Evolutionary conservation across 2,888 invertebrate genomes (phyloP).

Genomic region (Druceiella hillmani): DNA sequence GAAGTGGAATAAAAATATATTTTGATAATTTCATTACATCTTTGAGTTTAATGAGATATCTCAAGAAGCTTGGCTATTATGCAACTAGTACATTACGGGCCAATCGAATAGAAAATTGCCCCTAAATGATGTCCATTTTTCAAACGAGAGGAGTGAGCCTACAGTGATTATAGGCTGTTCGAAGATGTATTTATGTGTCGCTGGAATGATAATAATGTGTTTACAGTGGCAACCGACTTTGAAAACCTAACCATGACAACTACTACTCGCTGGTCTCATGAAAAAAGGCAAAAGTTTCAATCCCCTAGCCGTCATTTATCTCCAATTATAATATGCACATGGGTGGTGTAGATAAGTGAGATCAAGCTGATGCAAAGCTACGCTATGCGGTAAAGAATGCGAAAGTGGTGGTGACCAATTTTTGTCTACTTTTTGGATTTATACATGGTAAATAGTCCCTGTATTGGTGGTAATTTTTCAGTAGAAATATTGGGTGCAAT

Average conservation of each 20-base stretch:
- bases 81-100: slow-evolving; percentile 14
- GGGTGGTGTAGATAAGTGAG: slow-evolving; percentile 15
- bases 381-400: too few relatives aligned
- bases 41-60: slow-evolving; percentile 14
- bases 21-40: slow-evolving; percentile 17
- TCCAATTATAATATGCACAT: slow-evolving; percentile 16
- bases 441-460: slow-evolving; percentile 14
- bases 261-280: slow-evolving; percentile 10
- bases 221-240: slow-evolving; percentile 17
- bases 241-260: too few relatives aligned
- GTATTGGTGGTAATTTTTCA: slow-evolving; percentile 15
- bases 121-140: slow-evolving; percentile 18
- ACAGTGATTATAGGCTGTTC: slow-evolving; percentile 14
- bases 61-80: slow-evolving; percentile 14
- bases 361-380: slow-evolving; percentile 13
- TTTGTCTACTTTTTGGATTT: slow-evolving; percentile 13
- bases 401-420: slow-evolving; percentile 13
- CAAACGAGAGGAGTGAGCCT: slow-evolving; percentile 14
- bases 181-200: slow-evolving; percentile 16
- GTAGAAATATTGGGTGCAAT: slow-evolving; percentile 12
- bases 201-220: slow-evolving; percentile 16
- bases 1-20: slow-evolving; percentile 17
- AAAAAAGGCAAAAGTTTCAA: slow-evolving; percentile 10
- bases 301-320: slow-evolving; percentile 15
- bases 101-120: slow-evolving; percentile 15